Percentiles rank a stretch among this genome's conserved stretches.
Evolutionary conservation across 2,797 vertebrate genomes (phyloP).

Genomic region (Arctocebus calabarensis): DNA sequence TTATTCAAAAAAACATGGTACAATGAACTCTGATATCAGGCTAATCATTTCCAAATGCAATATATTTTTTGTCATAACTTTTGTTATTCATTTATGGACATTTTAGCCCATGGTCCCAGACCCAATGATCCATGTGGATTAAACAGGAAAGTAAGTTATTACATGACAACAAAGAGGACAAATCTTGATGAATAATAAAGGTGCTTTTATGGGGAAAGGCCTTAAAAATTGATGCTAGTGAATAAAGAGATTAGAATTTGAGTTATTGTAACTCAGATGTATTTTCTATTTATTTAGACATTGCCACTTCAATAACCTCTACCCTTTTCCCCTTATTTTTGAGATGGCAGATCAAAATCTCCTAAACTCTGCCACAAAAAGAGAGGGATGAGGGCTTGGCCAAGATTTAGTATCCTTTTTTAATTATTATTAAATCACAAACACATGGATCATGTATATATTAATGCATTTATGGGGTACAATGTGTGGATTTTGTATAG

Average conservation of each 20-base stretch:
- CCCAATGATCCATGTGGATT: neutral
- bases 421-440: too few relatives aligned
- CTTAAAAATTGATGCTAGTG: neutral
- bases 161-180: neutral
- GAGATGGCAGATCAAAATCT: neutral
- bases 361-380: neutral
- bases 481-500: too few relatives aligned
- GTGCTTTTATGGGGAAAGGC: neutral
- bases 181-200: neutral
- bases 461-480: too few relatives aligned
- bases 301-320: neutral
- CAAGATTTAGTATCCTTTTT: neutral
- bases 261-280: neutral
- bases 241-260: neutral
- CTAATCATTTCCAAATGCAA: neutral
- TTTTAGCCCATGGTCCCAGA: neutral
- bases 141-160: neutral
- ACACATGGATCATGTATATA: too few relatives aligned
- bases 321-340: neutral
- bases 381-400: fast-evolving
- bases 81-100: neutral
- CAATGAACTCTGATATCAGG: neutral
- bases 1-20: neutral
- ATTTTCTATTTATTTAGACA: neutral
- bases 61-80: neutral